Evolutionary conservation across 2,113 vertebrate species (phyloP).

Genomic region (Nesogale talazaci): DNA sequence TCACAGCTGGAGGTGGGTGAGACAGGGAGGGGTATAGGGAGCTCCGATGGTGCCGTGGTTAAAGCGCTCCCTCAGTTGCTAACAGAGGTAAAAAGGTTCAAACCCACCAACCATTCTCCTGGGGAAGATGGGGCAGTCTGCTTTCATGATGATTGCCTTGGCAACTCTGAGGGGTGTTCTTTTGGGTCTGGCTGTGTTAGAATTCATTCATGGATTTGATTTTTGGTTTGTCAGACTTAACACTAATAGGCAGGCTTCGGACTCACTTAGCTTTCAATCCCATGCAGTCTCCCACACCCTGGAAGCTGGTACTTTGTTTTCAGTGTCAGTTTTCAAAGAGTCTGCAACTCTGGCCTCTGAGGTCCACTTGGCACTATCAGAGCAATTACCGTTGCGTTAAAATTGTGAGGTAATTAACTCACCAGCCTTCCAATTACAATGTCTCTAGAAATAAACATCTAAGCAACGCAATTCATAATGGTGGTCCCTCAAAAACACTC

Average conservation of each 20-base stretch:
- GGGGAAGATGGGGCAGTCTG: background rate
- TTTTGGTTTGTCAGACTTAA: background rate
- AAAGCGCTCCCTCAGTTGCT: background rate
- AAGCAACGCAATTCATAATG: background rate
- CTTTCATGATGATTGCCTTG: background rate
- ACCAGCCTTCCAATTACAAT: conserved; percentile 1
- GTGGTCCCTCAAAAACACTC: background rate
- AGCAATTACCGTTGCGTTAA: conserved; percentile 41
- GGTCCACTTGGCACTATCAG: conserved; percentile 8
- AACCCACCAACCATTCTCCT: background rate
- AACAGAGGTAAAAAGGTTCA: background rate
- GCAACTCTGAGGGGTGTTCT: background rate
- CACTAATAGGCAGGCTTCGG: background rate
- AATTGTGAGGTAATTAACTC: conserved; percentile 52
- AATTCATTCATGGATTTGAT: background rate
- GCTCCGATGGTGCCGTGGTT: too few species aligned
- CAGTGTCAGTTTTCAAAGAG: background rate
- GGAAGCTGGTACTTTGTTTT: conserved; percentile 43
- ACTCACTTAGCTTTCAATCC: background rate
- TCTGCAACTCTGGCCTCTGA: background rate
- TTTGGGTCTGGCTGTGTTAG: background rate
- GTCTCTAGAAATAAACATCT: background rate
- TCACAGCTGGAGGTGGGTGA: background rate
- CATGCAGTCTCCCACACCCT: background rate
- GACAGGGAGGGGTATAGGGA: background rate